Conservation (phyloP, 1,140 invertebrate species). For the Kradibia gibbosae region DNA sequence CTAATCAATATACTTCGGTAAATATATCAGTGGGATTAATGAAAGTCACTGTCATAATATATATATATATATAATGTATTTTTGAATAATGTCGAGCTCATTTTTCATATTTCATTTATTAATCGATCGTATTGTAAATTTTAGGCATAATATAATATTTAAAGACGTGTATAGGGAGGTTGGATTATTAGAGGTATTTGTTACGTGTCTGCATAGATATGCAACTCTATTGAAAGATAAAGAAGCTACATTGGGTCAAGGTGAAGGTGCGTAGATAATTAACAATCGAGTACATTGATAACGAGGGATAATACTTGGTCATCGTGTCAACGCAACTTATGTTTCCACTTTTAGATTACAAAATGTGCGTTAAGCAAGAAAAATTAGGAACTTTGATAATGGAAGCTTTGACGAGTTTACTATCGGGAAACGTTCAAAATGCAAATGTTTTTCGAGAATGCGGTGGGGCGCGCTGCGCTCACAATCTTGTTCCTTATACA, state of each 20-base stretch:
- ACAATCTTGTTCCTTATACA: conserved; percentile 89
- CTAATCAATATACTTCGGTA: conserved; percentile 89
- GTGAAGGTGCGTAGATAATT: conserved; percentile 60
- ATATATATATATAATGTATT: background rate
- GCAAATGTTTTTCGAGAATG: conserved; percentile 94
- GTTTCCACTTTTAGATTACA: conserved; percentile 65
- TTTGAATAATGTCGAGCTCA: background rate
- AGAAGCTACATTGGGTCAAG: conserved; percentile 70
- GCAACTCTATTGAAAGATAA: conserved; percentile 84
- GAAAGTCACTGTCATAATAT: background rate
- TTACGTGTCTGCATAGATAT: conserved; percentile 92
- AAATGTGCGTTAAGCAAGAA: conserved; percentile 79
- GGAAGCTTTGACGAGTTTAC: conserved; percentile 87
- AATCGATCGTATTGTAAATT: conserved; percentile 29
- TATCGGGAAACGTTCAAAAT: conserved; percentile 87
- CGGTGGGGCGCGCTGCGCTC: conserved; percentile 91
- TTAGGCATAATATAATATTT: conserved; percentile 90
- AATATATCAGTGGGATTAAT: conserved; percentile 8
- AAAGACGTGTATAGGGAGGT: conserved; percentile 99
- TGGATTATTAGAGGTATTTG: conserved; percentile 96
- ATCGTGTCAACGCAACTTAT: background rate
- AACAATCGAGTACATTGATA: background rate
- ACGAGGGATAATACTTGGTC: background rate
- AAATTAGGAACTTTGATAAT: conserved; percentile 88
- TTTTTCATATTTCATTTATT: no score